Conservation (phyloP, 2,888 invertebrate species). For the Eilema depressum region DNA sequence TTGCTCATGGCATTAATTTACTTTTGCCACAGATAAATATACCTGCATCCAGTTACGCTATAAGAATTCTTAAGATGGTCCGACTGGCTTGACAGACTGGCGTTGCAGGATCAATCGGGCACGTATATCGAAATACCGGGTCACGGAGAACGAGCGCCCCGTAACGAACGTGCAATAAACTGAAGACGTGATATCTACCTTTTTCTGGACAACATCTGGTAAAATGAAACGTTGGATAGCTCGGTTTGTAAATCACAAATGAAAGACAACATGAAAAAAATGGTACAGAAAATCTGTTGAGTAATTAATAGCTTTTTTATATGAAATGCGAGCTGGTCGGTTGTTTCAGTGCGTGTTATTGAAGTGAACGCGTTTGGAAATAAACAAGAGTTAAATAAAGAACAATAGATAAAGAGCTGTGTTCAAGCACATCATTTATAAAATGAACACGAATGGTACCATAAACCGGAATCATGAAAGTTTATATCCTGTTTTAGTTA, state of each 20-base stretch:
- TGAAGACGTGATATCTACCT: constrained; percentile 79
- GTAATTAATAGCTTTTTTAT: neutral
- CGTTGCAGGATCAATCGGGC: constrained; percentile 65
- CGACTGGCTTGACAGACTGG: constrained; percentile 44
- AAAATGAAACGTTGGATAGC: constrained; percentile 59
- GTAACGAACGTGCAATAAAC: constrained; percentile 82
- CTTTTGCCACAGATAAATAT: constrained; percentile 14
- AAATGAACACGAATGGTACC: constrained; percentile 83
- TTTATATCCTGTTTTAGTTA: constrained; percentile 85
- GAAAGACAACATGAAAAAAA: constrained; percentile 49
- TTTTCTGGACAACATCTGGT: constrained; percentile 62
- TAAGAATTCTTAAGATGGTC: constrained; percentile 23
- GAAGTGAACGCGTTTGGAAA: constrained; percentile 34
- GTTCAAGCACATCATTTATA: constrained; percentile 80
- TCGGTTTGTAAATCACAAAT: constrained; percentile 45
- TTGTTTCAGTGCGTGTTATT: constrained; percentile 5
- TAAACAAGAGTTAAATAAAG: constrained; percentile 47
- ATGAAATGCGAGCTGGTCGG: neutral
- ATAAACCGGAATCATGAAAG: constrained; percentile 84
- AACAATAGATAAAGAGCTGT: constrained; percentile 65
- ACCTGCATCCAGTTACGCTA: constrained; percentile 23
- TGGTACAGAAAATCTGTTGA: constrained; percentile 30
- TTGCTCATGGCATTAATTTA: constrained; percentile 12
- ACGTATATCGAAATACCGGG: constrained; percentile 72
- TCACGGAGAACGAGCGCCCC: constrained; percentile 65